These are phyloP conservation scores for Agonum fuliginosum DNA, from an alignment of 2,888 invertebrate genomes.

Conservation along the genomic window DNA sequence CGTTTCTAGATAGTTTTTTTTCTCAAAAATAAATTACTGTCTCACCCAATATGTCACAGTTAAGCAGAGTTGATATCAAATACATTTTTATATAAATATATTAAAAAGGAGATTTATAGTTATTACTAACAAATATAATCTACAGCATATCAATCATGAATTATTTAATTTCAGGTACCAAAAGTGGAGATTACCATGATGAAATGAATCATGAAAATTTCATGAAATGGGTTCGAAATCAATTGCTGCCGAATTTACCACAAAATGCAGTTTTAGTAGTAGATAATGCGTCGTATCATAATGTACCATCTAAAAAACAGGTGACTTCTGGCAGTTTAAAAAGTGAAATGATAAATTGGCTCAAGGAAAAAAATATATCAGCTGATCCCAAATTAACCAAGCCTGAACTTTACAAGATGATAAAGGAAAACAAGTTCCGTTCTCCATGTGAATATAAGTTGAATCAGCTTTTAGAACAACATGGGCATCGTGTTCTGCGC, in stretches of 20 bases:
- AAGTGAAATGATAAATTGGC: neutral
- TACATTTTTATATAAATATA: too few relatives aligned
- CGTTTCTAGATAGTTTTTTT: neutral
- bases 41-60: too few relatives aligned
- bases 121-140: too few relatives aligned
- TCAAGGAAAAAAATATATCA: neutral
- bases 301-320: slow-evolving; percentile 50
- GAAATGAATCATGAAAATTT: slow-evolving; percentile 65
- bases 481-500: slow-evolving; percentile 51
- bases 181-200: slow-evolving; percentile 65
- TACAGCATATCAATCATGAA: neutral
- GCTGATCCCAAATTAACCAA: neutral
- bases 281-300: slow-evolving; percentile 65
- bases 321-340: neutral
- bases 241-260: slow-evolving; percentile 66
- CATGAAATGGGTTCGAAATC: slow-evolving; percentile 64
- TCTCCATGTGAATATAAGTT: slow-evolving; percentile 35
- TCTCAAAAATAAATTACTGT: neutral
- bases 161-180: too few relatives aligned
- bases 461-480: slow-evolving; percentile 27
- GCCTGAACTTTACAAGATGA: neutral
- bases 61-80: too few relatives aligned
- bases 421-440: neutral
- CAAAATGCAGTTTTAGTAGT: slow-evolving; percentile 61
- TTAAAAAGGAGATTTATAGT: too few relatives aligned